Evolutionary conservation across 2,888 invertebrate species (phyloP).

Genomic region (Tholera decimalis): DNA sequence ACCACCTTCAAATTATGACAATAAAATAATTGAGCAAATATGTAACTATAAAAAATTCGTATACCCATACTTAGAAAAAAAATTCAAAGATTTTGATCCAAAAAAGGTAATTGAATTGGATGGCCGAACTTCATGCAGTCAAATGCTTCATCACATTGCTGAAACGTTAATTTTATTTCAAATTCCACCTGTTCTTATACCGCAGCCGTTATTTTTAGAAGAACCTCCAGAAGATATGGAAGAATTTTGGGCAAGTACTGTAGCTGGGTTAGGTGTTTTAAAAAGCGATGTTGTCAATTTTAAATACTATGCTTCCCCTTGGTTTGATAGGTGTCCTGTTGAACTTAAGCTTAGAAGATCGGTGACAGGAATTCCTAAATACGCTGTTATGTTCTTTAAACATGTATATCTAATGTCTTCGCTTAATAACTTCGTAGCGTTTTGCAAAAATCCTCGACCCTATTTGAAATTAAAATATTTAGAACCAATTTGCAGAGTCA

Average conservation of each 20-base stretch:
- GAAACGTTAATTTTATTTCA: constrained; percentile 80
- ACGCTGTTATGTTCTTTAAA: constrained; percentile 92
- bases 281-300: constrained; percentile 75
- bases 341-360: constrained; percentile 91
- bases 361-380: constrained; percentile 88
- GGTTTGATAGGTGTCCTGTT: constrained; percentile 93
- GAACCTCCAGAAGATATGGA: constrained; percentile 81
- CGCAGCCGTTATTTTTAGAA: constrained; percentile 82
- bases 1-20: constrained; percentile 85
- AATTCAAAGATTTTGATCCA: constrained; percentile 89
- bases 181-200: constrained; percentile 80
- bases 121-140: constrained; percentile 85
- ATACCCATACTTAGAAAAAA: constrained; percentile 86
- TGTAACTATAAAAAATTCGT: constrained; percentile 87
- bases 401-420: constrained; percentile 92
- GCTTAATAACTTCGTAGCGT: constrained; percentile 86
- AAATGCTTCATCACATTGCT: constrained; percentile 88
- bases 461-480: constrained; percentile 91
- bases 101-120: constrained; percentile 91
- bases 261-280: constrained; percentile 77
- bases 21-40: constrained; percentile 85
- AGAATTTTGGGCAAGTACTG: constrained; percentile 82
- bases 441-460: constrained; percentile 92
- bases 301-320: constrained; percentile 87
- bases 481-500: constrained; percentile 91